Evolutionary conservation across 2,113 vertebrate species (phyloP).

Genomic region (Ranitomeya imitator): DNA sequence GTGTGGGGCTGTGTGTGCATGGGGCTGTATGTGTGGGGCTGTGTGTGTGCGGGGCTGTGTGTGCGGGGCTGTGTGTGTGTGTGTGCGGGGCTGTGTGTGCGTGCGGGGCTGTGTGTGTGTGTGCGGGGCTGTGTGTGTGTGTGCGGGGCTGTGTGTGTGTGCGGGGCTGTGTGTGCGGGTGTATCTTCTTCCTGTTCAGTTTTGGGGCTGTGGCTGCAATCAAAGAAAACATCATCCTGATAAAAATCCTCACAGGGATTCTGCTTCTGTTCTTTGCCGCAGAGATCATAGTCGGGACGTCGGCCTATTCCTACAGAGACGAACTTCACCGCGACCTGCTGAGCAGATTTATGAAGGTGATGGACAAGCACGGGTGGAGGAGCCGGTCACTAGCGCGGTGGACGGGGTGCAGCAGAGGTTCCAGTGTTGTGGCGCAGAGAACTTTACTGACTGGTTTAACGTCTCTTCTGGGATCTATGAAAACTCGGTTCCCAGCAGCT

Average conservation of each 20-base stretch:
- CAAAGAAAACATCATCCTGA: too few relatives aligned
- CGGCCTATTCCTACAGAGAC: constrained; percentile 9
- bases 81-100: too few relatives aligned
- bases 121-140: too few relatives aligned
- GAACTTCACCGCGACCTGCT: constrained; percentile 34
- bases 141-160: too few relatives aligned
- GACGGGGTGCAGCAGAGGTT: constrained; percentile 51
- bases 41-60: too few relatives aligned
- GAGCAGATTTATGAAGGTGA: constrained; percentile 46
- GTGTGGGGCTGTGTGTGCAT: too few relatives aligned
- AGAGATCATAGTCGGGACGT: not conserved
- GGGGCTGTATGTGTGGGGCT: too few relatives aligned
- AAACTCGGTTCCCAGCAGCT: constrained; percentile 59
- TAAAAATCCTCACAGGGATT: not conserved
- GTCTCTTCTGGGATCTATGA: constrained; percentile 8
- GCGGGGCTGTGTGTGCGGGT: too few relatives aligned
- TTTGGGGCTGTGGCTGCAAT: too few relatives aligned
- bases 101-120: too few relatives aligned
- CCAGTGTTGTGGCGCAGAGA: constrained; percentile 47
- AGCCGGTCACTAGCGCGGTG: not conserved
- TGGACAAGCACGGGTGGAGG: not conserved
- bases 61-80: too few relatives aligned
- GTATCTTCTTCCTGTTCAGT: too few relatives aligned
- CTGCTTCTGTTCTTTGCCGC: not conserved
- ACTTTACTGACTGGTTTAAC: constrained; percentile 56